Conservation (phyloP, 1,140 invertebrate species). For the Lethrus apterus region DNA sequence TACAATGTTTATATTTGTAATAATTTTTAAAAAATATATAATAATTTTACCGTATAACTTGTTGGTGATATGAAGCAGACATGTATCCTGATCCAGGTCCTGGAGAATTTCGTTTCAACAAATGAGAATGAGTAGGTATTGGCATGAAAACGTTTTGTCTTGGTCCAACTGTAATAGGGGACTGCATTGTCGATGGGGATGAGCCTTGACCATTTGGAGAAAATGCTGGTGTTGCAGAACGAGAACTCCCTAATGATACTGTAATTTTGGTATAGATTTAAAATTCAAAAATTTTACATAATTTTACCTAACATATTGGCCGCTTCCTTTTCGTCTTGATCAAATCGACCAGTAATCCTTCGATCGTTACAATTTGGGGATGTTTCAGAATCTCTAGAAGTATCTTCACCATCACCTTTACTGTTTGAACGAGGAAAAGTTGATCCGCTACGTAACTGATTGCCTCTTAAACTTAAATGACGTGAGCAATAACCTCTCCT, state of each 20-base stretch:
- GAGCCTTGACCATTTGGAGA: conserved; percentile 64
- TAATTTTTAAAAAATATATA: too few species aligned
- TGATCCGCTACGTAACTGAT: conserved; percentile 43
- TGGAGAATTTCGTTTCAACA: conserved; percentile 32
- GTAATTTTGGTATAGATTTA: conserved; percentile 19
- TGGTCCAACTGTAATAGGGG: conserved; percentile 55
- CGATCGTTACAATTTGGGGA: conserved; percentile 69
- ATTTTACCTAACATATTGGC: conserved; percentile 85
- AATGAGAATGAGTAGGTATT: conserved; percentile 56
- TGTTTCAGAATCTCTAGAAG: conserved; percentile 80
- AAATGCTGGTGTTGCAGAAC: conserved; percentile 81
- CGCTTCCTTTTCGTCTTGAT: conserved; percentile 91
- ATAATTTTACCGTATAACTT: conserved; percentile 51
- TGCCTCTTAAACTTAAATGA: conserved; percentile 85
- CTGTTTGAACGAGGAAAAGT: conserved; percentile 42
- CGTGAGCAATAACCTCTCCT: conserved; percentile 91
- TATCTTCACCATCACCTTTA: conserved; percentile 78
- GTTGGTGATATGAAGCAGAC: conserved; percentile 42
- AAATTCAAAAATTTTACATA: background rate
- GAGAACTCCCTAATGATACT: conserved; percentile 88
- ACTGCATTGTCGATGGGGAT: conserved; percentile 58
- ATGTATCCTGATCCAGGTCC: conserved; percentile 20
- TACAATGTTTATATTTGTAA: conserved; percentile 20
- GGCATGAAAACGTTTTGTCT: conserved; percentile 79
- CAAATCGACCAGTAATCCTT: conserved; percentile 69